Evolutionary conservation across 2,113 vertebrate species (phyloP), one percentile per base, ranked within the genome.

Genomic region (Grammomys dolichurus): DNA sequence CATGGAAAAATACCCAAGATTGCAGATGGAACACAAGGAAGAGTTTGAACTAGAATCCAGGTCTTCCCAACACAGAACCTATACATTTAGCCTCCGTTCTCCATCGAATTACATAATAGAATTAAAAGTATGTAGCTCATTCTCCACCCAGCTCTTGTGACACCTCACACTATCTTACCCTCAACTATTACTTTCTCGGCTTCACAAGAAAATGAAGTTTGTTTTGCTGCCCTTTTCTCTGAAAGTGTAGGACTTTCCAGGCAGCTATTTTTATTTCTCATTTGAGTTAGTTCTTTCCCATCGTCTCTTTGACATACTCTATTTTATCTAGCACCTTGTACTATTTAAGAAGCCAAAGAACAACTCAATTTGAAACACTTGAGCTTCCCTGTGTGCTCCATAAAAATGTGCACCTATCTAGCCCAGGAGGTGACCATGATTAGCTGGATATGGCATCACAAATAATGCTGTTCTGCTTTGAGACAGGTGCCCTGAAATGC

Each of bases 301-400:
- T 91, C 46, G n/a, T 78, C 87, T 94, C 43, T 86, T 77, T 84
- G 69, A 88, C 67, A 65, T 3, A 13, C 12, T 70, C 67, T 86
- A n/a, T 87, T 94, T 97, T 67, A 87, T 90, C 48, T 48, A 46
- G 86, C 69, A 28, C 40, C 89, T 65, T 84, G 80, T 81, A 87
- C 86, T 94, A 67, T 78, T 95, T 96, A 76, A 70, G 56, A 90
- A 91, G 91, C 58, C 93, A 76, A 76, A 54, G 87, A 94, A 92
- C 73, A 97, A 89, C 78, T 93, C 80, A 56, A 80, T 89, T 95
- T 95, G 93, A 91, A 89, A 51, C 75, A 51, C 58, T 60, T 87
- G 78, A 4, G 14, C 70, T 92, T 95, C 75, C 54, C 81, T 28
- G 56, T 12, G 48, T 84, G 87, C 31, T 58, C 69, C 33, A n/a